Base-by-base conservation (phyloP, 2,113 vertebrate species). In the Probosciger aterrimus region DNA sequence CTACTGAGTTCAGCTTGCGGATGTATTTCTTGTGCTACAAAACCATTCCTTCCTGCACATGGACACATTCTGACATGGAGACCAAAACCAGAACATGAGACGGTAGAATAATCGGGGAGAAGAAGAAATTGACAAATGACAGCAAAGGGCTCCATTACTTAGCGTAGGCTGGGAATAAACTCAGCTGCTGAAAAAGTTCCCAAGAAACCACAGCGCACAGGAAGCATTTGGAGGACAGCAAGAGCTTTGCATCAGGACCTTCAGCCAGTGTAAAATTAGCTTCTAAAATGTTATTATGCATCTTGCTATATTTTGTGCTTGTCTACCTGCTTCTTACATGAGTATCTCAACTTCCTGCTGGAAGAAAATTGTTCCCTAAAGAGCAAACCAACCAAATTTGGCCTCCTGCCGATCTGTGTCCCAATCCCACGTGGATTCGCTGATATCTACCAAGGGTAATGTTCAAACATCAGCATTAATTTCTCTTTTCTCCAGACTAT, bases 161-260 rank as follows among this genome's bases (percentile, higher is more conserved):
- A 31, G 20, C 2, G 0, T 46, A 59, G 50, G 7, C 55, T 81
- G 69, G 41, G 59, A 73, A 60, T 50, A 77, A 93, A 47, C 6
- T 28, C 46, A 43, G 22, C n/a, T 52, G 30, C 25, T 71, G n/a
- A 44, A 62, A 88, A 37, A 28, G 65, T 30, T 35, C 46, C 64
- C 46, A 57, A 6, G 24, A 49, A 28, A 10, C 17, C 43, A 25
- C n/a, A 57, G n/a, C 2, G 0, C 31, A 17, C 13, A 41, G 24
- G 39, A 50, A 30, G 8, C 0, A 0, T 68, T n/a, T 41, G 37
- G 30, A 77, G n/a, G 28, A 44, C 0, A 2, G 33, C 10, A 47
- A 79, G 31, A 75, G 23, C n/a, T 69, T 64, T 60, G 24, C 33
- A 43, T 64, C 22, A 55, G 30, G 28, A 28, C 46, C 33, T 57